These are phyloP conservation scores for Myotis vivesi DNA, from an alignment of 2,797 vertebrate genomes.

Conservation along the genomic window DNA sequence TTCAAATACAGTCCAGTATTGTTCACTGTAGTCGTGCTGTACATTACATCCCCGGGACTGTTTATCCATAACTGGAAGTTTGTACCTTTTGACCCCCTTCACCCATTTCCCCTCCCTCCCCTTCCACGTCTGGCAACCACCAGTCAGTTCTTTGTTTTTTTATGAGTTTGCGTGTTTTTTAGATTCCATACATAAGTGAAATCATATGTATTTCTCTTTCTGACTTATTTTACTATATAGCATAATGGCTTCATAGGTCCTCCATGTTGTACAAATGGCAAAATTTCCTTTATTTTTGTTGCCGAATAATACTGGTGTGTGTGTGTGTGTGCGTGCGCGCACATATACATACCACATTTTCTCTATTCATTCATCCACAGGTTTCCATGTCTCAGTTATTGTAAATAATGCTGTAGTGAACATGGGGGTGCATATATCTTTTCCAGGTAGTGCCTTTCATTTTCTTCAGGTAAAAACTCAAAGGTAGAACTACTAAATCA, in stretches of 20 bases:
- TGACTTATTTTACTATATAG: not conserved
- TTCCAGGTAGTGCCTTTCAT: not conserved
- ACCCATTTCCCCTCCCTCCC: not conserved
- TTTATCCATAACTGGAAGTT: not conserved
- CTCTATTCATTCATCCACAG: not conserved
- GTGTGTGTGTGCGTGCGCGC: accelerated
- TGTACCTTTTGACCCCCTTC: not conserved
- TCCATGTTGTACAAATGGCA: not conserved
- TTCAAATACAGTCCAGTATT: not conserved
- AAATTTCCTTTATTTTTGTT: not conserved
- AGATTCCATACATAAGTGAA: not conserved
- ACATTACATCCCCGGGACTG: not conserved
- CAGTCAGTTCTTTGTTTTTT: not conserved
- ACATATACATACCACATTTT: not conserved
- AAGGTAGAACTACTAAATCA: not conserved
- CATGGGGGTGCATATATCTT: not conserved
- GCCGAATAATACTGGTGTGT: not conserved
- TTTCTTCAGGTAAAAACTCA: not conserved
- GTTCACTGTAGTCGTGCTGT: accelerated
- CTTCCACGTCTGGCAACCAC: not conserved
- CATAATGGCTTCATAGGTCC: not conserved
- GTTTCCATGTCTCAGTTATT: not conserved
- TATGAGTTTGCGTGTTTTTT: not conserved
- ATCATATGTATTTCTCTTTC: not conserved
- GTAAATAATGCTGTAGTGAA: not conserved